These are phyloP conservation scores for Epizoanthus ramosus DNA, from an alignment of 92 coral and sea anemone genomes.

Conservation along the genomic window DNA sequence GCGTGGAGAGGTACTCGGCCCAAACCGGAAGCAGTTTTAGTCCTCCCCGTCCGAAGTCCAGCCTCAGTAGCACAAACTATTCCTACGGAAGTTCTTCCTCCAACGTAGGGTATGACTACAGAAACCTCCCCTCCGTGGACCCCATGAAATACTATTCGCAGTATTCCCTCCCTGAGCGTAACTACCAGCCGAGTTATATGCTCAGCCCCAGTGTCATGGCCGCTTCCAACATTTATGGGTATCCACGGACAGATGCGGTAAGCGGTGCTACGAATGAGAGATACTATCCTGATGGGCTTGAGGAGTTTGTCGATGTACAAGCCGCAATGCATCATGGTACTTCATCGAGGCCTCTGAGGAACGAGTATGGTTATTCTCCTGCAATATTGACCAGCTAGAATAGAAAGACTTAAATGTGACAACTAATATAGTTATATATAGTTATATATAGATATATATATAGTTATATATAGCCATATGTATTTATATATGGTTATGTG, in stretches of 20 bases:
- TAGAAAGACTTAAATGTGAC: background rate
- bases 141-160: slow-evolving; percentile 89
- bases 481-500: no score
- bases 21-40: slow-evolving; percentile 56
- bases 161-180: slow-evolving; percentile 82
- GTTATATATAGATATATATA: no score
- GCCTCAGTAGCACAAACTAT: slow-evolving; percentile 67
- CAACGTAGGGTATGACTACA: slow-evolving; percentile 72
- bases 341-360: slow-evolving; percentile 73
- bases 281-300: slow-evolving; percentile 89
- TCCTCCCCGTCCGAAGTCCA: slow-evolving; percentile 75
- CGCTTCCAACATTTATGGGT: slow-evolving; percentile 66
- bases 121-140: slow-evolving; percentile 80
- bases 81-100: slow-evolving; percentile 53
- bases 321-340: slow-evolving; percentile 93
- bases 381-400: slow-evolving; percentile 82
- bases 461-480: no score
- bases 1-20: slow-evolving; percentile 67
- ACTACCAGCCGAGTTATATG: slow-evolving; percentile 85
- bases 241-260: slow-evolving; percentile 75
- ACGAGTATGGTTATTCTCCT: slow-evolving; percentile 72
- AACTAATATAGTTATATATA: no score
- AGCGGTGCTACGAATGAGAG: slow-evolving; percentile 74
- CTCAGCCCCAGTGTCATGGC: slow-evolving; percentile 74
- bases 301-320: slow-evolving; percentile 92